Evolutionary conservation across 2,888 invertebrate genomes (phyloP), one percentile per base, ranked within the genome.

Genomic region (Drosophila prostipennis): DNA sequence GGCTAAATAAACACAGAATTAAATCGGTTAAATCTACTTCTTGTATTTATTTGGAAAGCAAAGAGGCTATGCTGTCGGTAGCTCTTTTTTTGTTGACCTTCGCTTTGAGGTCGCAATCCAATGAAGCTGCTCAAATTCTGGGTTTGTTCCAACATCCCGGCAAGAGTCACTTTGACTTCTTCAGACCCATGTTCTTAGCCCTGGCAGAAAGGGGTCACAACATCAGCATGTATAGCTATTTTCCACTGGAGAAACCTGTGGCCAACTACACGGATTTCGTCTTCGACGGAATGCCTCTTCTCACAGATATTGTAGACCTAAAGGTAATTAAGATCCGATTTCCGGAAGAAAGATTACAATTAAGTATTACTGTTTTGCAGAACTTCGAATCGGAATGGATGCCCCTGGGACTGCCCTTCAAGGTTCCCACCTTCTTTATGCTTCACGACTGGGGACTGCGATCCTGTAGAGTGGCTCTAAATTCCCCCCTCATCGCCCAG

Each of bases 151-250:
- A 91, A n/a, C 89, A 90, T 81, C 90, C 90, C n/a, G 91, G 90
- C 40, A 89, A 89, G 64, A 92, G 92, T 72, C 93, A 93, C 75
- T 92, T 92, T 77, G 82, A 90, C 23, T 91, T 92, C 83, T 92
- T 92, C 76, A 91, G 91, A 4, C 86, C 91, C 10, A 83, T 93
- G 7, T 85, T 93, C 36, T 84, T 88, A 72, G 91, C 86, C 16
- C 76, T 93, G 42, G 92, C 92, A 2, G 72, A 75, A 19, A 80
- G 89, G 36, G 93, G 93, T 3, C 93, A 93, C 72, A 89, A 92
- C 54, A 83, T 93, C 10, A 92, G 91, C 34, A 91, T 93, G 84
- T 81, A 92, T 6, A 91, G 92, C 59, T 91, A 91, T 70, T 93
- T 92, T 83, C 91, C 92, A 2, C 80, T 90, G 39, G 87, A 90